Percentiles rank a stretch among this genome's conserved stretches.
These are phyloP conservation scores for Pandemis corylana DNA, from an alignment of 2,888 invertebrate genomes.

Conservation along the genomic window DNA sequence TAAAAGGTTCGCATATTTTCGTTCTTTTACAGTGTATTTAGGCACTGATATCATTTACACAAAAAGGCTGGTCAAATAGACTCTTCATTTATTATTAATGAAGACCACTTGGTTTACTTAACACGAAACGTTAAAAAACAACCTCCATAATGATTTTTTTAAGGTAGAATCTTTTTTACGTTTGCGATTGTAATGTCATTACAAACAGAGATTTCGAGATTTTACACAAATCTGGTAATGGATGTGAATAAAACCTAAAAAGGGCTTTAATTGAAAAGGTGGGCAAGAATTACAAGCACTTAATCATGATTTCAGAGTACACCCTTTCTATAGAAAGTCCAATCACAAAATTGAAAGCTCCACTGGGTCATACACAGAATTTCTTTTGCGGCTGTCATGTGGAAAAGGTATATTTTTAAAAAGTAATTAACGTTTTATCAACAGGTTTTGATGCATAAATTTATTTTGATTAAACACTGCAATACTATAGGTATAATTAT, in stretches of 20 bases:
- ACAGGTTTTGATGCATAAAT: too few species aligned
- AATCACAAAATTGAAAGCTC: too few species aligned
- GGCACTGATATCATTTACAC: neutral
- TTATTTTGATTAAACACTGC: too few species aligned
- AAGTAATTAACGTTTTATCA: too few species aligned
- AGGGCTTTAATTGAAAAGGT: neutral
- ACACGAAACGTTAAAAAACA: neutral
- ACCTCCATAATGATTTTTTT: neutral
- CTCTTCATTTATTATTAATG: conserved; percentile 6
- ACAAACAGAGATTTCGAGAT: neutral
- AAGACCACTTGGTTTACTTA: conserved; percentile 1
- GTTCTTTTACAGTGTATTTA: neutral
- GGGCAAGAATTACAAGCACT: neutral
- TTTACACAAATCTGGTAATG: neutral
- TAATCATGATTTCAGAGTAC: neutral
- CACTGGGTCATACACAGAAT: too few species aligned
- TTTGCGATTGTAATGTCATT: neutral
- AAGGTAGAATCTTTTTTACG: neutral
- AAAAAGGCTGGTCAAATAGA: conserved; percentile 12
- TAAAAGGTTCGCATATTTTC: conserved; percentile 3
- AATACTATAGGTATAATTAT: too few species aligned
- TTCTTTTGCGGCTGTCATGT: too few species aligned
- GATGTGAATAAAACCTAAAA: neutral
- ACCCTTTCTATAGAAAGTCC: too few species aligned
- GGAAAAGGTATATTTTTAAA: too few species aligned